Conservation (phyloP, 2,113 vertebrate species). For the Oryzias celebensis region DNA sequence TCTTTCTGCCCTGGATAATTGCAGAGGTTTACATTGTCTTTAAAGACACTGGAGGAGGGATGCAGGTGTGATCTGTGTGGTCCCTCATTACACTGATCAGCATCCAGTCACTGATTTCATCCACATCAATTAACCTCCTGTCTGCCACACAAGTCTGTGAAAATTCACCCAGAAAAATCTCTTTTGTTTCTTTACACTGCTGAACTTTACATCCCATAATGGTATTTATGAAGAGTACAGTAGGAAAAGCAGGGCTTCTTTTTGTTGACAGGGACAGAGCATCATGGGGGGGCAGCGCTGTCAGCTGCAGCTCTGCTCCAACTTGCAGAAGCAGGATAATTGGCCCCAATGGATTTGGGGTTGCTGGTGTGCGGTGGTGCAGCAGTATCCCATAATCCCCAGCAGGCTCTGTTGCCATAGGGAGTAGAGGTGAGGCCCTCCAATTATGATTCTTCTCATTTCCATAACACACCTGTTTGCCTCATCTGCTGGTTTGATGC, state of each 20-base stretch:
- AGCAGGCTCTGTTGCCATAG: constrained; percentile 71
- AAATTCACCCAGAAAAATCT: no score
- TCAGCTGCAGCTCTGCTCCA: constrained; percentile 72
- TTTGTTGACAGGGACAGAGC: constrained; percentile 38
- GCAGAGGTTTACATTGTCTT: constrained; percentile 74
- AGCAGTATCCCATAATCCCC: constrained; percentile 67
- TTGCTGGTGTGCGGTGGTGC: constrained; percentile 54
- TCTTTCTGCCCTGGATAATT: constrained; percentile 73
- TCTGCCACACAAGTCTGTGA: constrained; percentile 3
- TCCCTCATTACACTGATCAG: constrained; percentile 66
- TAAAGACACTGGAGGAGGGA: constrained; percentile 75
- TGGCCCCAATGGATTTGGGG: constrained; percentile 74
- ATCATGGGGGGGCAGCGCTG: constrained; percentile 54
- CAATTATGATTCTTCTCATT: constrained; percentile 74
- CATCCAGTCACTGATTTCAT: constrained; percentile 53
- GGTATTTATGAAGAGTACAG: no score
- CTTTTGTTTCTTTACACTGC: no score
- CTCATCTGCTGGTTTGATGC: constrained; percentile 31
- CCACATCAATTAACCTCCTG: constrained; percentile 54
- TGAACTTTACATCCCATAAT: no score
- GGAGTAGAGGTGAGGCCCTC: constrained; percentile 62
- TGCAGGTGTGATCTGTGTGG: constrained; percentile 70
- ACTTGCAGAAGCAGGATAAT: constrained; percentile 82
- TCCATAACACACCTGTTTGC: constrained; percentile 73
- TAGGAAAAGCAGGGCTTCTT: constrained; percentile 26